Evolutionary conservation across 2,888 invertebrate species (phyloP), one percentile per base, ranked within the genome.

Genomic region (Zaprionus obscuricornis): DNA sequence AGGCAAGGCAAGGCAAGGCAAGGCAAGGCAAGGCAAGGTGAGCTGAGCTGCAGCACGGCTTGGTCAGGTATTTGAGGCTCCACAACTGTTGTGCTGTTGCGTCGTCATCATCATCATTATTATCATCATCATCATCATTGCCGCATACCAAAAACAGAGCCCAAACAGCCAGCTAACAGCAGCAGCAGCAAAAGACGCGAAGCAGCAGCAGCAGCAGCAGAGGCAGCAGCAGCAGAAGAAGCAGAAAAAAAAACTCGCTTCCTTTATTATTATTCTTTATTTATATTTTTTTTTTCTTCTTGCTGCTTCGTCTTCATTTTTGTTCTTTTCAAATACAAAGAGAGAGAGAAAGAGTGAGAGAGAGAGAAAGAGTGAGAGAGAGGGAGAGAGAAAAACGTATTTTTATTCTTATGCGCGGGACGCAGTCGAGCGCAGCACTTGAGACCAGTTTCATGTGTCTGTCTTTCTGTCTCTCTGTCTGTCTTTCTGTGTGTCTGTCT

Each of bases 371-470:
- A n/a, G n/a, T n/a, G n/a, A n/a, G n/a, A n/a, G n/a, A n/a, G n/a
- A n/a, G n/a, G n/a, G n/a, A n/a, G n/a, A n/a, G n/a, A n/a, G n/a
- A 55, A 66, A 69, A 69, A 66, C 56, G 77, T 74, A 73, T 73
- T 73, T 76, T 71, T 81, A 68, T 81, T 68, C 71, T 76, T 76
- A 51, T 65, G 56, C 56, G 62, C 51, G 62, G 50, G 37, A 66
- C 51, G 69, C 70, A 77, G 70, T 56, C 63, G 70, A 74, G 71
- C 74, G 71, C 62, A 73, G 79, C 81, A 82, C 85, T 82, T 83
- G 69, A 82, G 82, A 82, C 82, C 85, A 72, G 82, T 82, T 82
- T 82, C 50, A 37, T 24, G 26, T 29, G 22, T 22, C 37, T 62
- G 34, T 47, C 22, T 29, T 54, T 43, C 46, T 27, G n/a, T 37